These are phyloP conservation scores for Hypselothyrea guttata DNA, from an alignment of 2,888 invertebrate genomes.

Conservation along the genomic window DNA sequence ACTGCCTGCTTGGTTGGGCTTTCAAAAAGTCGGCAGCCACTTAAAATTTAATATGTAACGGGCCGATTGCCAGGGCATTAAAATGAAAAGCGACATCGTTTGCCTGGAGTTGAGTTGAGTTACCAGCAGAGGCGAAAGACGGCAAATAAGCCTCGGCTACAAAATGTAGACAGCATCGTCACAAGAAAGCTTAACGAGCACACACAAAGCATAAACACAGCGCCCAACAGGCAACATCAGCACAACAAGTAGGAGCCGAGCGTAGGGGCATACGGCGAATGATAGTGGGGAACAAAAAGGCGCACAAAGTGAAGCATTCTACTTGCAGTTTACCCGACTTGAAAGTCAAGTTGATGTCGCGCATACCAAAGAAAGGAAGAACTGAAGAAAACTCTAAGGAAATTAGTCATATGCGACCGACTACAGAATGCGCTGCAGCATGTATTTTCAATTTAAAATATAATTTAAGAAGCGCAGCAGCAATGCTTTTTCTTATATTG, in stretches of 20 bases:
- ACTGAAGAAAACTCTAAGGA: too few species aligned
- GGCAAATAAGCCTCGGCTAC: constrained; percentile 40
- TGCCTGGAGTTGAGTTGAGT: constrained; percentile 7
- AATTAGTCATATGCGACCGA: too few species aligned
- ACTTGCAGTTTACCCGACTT: constrained; percentile 60
- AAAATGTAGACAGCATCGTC: constrained; percentile 28
- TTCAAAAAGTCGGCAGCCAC: constrained; percentile 37
- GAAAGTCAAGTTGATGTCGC: constrained; percentile 55
- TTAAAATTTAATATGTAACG: constrained; percentile 65
- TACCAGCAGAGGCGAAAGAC: constrained; percentile 12
- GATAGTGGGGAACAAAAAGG: constrained; percentile 20
- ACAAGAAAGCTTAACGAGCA: constrained; percentile 59
- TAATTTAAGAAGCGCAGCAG: too few species aligned
- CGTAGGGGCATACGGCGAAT: background rate
- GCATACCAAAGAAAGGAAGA: constrained; percentile 9
- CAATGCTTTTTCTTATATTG: too few species aligned
- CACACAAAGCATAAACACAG: constrained; percentile 47
- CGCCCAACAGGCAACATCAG: constrained; percentile 24
- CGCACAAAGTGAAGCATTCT: constrained; percentile 42
- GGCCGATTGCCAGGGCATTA: constrained; percentile 52
- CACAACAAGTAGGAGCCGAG: too few species aligned
- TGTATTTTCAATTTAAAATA: too few species aligned
- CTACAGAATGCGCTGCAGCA: too few species aligned
- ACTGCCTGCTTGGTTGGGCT: background rate
- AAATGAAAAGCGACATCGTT: constrained; percentile 44